These are phyloP conservation scores for Pogonus chalceus DNA, from an alignment of 1,140 invertebrate genomes.

Conservation along the genomic window DNA sequence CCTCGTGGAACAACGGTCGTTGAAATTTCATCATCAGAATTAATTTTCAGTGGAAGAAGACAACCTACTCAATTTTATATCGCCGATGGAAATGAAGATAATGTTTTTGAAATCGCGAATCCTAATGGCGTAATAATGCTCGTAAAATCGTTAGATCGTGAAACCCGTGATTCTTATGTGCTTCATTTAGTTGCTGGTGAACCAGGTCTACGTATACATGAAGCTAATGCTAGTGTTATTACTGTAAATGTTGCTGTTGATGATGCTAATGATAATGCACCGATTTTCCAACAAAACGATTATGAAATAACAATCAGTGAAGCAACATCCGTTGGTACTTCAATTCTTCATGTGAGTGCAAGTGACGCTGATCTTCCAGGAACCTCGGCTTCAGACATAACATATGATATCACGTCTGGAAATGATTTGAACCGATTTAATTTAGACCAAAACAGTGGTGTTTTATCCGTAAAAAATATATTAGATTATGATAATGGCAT, in stretches of 20 bases:
- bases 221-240: constrained; percentile 42
- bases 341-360: constrained; percentile 58
- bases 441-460: constrained; percentile 59
- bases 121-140: constrained; percentile 68
- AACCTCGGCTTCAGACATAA: constrained; percentile 61
- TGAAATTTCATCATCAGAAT: constrained; percentile 43
- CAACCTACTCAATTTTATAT: constrained; percentile 53
- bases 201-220: constrained; percentile 5
- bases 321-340: constrained; percentile 54
- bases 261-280: constrained; percentile 82
- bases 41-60: constrained; percentile 27
- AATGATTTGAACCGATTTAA: constrained; percentile 69
- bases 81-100: constrained; percentile 65
- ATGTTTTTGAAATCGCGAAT: constrained; percentile 62
- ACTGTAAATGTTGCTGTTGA: constrained; percentile 65
- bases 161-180: constrained; percentile 62
- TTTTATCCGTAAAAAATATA: constrained; percentile 59
- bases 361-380: constrained; percentile 64
- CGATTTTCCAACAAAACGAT: constrained; percentile 56
- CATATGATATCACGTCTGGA: constrained; percentile 79
- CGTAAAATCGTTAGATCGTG: constrained; percentile 68
- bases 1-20: constrained; percentile 56
- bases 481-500: constrained; percentile 69
- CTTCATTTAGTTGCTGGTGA: constrained; percentile 44
- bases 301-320: constrained; percentile 73